Conservation (phyloP, 2,888 invertebrate genomes). For the Watsonalla binaria region DNA sequence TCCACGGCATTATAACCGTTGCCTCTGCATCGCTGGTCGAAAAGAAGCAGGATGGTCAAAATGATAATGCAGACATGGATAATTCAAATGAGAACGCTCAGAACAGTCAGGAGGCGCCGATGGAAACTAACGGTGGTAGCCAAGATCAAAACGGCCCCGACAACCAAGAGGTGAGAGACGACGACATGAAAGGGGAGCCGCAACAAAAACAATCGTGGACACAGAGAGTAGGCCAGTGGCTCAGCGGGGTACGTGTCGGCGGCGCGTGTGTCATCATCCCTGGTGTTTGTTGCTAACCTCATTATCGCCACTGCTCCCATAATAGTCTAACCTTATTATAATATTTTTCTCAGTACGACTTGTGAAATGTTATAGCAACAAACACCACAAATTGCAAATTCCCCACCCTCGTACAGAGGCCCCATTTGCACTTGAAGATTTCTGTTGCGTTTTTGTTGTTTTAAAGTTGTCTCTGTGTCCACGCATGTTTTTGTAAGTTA, state of each 20-base stretch:
- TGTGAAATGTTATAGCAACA: slow-evolving; percentile 40
- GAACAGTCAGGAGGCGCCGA: slow-evolving; percentile 59
- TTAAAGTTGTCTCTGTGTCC: slow-evolving; percentile 69
- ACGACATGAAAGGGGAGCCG: slow-evolving; percentile 62
- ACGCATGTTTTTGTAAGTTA: slow-evolving; percentile 66
- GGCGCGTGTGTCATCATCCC: slow-evolving; percentile 57
- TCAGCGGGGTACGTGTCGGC: slow-evolving; percentile 83
- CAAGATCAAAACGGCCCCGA: slow-evolving; percentile 69
- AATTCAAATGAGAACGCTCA: slow-evolving; percentile 64
- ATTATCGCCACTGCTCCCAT: slow-evolving; percentile 5
- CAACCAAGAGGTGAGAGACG: slow-evolving; percentile 74
- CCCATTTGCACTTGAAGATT: slow-evolving; percentile 70
- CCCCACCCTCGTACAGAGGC: slow-evolving; percentile 66
- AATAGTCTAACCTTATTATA: no score
- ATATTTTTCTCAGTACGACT: no score
- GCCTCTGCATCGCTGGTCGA: slow-evolving; percentile 91
- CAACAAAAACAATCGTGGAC: slow-evolving; percentile 82
- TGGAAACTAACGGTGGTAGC: slow-evolving; percentile 71
- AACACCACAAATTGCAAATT: slow-evolving; percentile 54
- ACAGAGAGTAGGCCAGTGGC: slow-evolving; percentile 85
- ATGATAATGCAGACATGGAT: slow-evolving; percentile 65
- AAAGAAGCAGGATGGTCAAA: slow-evolving; percentile 80
- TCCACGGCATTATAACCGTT: slow-evolving; percentile 94
- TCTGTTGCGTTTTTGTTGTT: slow-evolving; percentile 41
- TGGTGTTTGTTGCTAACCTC: slow-evolving; percentile 62